phyloP scores from a whole-genome alignment of 2,797 vertebrate genomes.

The Sphenopsis melanotis region DNA sequence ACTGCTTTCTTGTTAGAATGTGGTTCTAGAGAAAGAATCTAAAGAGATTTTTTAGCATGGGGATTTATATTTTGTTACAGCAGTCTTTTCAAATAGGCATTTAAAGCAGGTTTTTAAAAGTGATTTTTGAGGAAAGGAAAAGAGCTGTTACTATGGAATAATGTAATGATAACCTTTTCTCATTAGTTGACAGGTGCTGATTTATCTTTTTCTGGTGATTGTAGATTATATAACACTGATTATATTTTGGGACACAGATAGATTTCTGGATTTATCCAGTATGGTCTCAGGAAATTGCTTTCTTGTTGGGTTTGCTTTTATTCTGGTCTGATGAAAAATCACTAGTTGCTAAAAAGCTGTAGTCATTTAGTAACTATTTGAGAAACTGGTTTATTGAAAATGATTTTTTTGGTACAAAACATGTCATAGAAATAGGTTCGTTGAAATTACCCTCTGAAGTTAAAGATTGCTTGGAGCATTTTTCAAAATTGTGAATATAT shows the following conservation, averaged over 20 bases:
- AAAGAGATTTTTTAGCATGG: not conserved
- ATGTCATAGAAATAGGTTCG: not conserved
- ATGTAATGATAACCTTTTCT: slow-evolving; percentile 13
- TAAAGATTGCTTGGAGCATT: not conserved
- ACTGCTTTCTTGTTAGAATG: not conserved
- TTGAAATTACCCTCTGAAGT: not conserved
- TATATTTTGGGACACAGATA: not conserved
- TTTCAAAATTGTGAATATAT: not conserved
- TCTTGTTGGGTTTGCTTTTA: not conserved
- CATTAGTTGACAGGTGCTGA: slow-evolving; percentile 12
- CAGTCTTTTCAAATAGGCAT: not conserved
- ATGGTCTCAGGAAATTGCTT: not conserved
- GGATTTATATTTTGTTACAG: not conserved
- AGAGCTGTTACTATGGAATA: not conserved
- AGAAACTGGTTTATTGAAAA: not conserved
- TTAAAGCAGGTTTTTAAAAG: not conserved
- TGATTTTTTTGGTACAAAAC: not conserved
- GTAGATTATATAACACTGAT: not conserved
- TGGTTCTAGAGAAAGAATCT: not conserved
- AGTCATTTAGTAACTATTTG: not conserved
- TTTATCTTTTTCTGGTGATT: slow-evolving; percentile 7
- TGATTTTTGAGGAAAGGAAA: slow-evolving; percentile 10
- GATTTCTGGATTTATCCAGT: slow-evolving; percentile 20
- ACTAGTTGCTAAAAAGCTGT: not conserved
- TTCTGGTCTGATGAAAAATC: not conserved